Base-by-base conservation (phyloP, 2,797 vertebrate genomes). In the Epinephelus awoara region DNA sequence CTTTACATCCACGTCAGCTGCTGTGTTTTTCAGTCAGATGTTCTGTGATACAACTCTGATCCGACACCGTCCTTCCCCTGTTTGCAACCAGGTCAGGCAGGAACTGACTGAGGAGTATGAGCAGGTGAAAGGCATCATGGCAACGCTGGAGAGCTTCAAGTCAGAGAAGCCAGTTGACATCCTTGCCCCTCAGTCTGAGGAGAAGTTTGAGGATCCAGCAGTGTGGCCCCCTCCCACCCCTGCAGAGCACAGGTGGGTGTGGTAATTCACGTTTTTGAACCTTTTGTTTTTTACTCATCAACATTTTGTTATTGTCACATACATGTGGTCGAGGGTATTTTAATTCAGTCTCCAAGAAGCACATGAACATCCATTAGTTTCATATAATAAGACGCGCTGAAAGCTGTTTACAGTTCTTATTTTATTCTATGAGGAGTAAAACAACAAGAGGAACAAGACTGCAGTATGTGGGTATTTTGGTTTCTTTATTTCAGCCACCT, bases 151-250 rank as follows among this genome's bases (percentile, higher is more conserved):
- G 83, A 97, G 96, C 94, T 99, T 99, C 86, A 98, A 96, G 95
- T 93, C 95, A 5, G 97, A 98, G 71, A 98, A 92, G 92, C 96
- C 96, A 34, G 86, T 91, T 62, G 97, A 98, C 75, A 94, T 97
- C 74, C 92, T 96, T 1, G 95, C 95, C 27, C 95, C 95, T 71
- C 96, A 91, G 62, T 92, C 92, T 49, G 97, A 97, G 38, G 97
- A 97, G 64, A 91, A 92, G 59, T 92, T 91, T 4, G 95, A 94
- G 85, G 98, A 99, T 85, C 97, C 97, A 1, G 92, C 91, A 2
- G 96, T 98, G 3, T 99, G 98, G 98, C 98, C 98, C 0, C 97
- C 97, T 25, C 98, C 98, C 47, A 97, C 94, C 70, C 97, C 98
- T 82, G 98, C 96, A 75, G 98, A 99, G 78, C 97, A 99, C 96